Base-by-base conservation (phyloP, 2,113 vertebrate genomes). In the Nothocercus nigrocapillus region DNA sequence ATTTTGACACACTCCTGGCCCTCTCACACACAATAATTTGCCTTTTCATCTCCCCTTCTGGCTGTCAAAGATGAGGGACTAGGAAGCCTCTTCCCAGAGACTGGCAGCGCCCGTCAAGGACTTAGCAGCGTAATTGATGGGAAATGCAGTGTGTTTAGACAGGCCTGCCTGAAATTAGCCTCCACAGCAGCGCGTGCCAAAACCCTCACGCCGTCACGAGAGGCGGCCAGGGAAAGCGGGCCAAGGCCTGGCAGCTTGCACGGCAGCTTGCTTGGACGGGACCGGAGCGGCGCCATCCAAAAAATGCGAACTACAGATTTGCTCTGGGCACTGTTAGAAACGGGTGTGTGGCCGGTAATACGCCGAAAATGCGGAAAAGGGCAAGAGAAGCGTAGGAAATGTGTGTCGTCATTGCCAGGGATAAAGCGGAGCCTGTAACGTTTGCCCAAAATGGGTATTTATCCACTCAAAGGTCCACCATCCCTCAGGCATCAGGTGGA, bases 121-220 rank as follows among this genome's bases (percentile, higher is more conserved):
- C 75, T 95, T 94, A 95, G 82, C 80, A 95, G 28, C 76, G 53
- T 88, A 97, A 97, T 93, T 96, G 96, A 96, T 95, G 93, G 85
- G 77, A 94, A 97, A 97, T 84, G 69, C 67, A 76, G 67, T 92
- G 61, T 95, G 94, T 96, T 97, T 96, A 95, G 96, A 96, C 91
- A 97, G 93, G 91, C 90, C 59, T 94, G 95, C 95, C 88, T 97
- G 94, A 95, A 95, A 97, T 93, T 82, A 87, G 94, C 83, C 85
- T 96, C 93, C 78, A 90, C 70, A 97, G 80, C 54, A 56, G 0
- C 74, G 45, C 13, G 4, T 89, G 89, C 95, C 94, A 97, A 76
- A 87, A 97, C 56, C 93, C 54, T 81, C 80, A 77, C 53, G 91
- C 83, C 95, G 92, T 93, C 93, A 92, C 45, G 91, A 92, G 94